A percentile compares a stretch with the other conserved stretches of the same genome.
Evolutionary conservation across 1,140 invertebrate genomes (phyloP).

Genomic region (Himalopsyche phryganea): DNA sequence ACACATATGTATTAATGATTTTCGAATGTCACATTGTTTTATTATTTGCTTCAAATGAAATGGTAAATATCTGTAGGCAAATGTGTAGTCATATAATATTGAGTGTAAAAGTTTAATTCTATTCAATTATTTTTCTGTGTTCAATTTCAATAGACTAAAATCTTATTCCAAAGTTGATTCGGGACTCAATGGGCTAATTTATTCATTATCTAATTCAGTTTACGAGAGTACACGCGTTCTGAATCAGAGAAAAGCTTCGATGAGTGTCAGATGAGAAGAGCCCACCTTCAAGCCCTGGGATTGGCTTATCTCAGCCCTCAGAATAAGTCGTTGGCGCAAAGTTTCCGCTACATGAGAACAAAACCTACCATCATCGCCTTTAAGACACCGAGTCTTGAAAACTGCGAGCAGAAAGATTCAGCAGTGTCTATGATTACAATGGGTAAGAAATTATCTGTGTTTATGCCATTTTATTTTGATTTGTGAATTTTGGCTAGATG

Average conservation of each 20-base stretch:
- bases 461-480: no score
- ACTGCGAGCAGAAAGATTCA: conserved; percentile 57
- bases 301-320: conserved; percentile 70
- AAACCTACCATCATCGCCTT: conserved; percentile 85
- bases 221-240: conserved; percentile 68
- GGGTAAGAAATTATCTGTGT: conserved; percentile 41
- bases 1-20: no score
- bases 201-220: conserved; percentile 43
- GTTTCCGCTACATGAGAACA: conserved; percentile 80
- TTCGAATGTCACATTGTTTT: no score
- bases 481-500: no score
- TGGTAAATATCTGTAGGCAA: no score
- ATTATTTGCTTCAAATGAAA: no score
- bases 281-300: conserved; percentile 62
- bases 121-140: no score
- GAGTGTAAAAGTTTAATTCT: no score
- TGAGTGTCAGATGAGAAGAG: conserved; percentile 60
- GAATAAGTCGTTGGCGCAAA: conserved; percentile 73
- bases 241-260: conserved; percentile 76
- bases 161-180: no score
- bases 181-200: conserved; percentile 65
- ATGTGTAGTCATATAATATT: no score
- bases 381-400: conserved; percentile 72
- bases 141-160: no score
- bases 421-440: conserved; percentile 53